These are phyloP conservation scores for Octonoba sinensis DNA, from an alignment of 2,888 invertebrate genomes.

Conservation along the genomic window DNA sequence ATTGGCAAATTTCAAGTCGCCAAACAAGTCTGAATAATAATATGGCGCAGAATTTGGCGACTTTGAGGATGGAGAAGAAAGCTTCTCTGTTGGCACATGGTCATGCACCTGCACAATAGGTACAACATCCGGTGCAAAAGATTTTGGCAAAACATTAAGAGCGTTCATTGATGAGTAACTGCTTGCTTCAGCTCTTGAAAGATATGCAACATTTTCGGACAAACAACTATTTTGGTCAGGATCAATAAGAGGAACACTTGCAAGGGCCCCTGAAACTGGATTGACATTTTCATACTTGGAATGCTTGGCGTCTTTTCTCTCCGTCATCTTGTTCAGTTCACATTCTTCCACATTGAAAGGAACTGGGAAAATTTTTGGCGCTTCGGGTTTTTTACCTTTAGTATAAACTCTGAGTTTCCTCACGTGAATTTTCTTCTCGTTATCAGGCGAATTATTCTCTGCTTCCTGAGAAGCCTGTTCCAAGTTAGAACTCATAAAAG, in stretches of 20 bases:
- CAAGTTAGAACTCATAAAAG: neutral
- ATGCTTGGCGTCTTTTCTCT: constrained; percentile 29
- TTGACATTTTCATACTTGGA: constrained; percentile 1
- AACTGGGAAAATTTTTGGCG: constrained; percentile 42
- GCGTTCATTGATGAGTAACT: neutral
- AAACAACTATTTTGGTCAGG: no score
- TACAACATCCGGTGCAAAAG: constrained; percentile 55
- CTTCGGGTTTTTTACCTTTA: constrained; percentile 62
- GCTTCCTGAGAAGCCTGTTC: neutral
- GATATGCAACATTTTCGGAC: constrained; percentile 44
- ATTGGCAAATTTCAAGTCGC: constrained; percentile 31
- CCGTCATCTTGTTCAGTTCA: constrained; percentile 27
- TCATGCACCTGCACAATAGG: constrained; percentile 16
- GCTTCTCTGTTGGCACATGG: no score
- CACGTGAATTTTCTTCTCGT: constrained; percentile 36
- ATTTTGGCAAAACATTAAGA: constrained; percentile 2
- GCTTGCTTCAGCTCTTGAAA: constrained; percentile 4
- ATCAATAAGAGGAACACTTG: constrained; percentile 10
- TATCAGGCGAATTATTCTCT: neutral
- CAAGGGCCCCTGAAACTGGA: neutral
- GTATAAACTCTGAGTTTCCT: constrained; percentile 63
- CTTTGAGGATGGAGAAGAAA: constrained; percentile 18
- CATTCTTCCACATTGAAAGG: constrained; percentile 54
- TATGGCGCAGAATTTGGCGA: constrained; percentile 76
- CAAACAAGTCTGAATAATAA: constrained; percentile 82